A percentile compares a stretch with the other conserved stretches of the same genome.
Conservation (phyloP, 2,797 vertebrate genomes). For the Lepilemur ruficaudatus region DNA sequence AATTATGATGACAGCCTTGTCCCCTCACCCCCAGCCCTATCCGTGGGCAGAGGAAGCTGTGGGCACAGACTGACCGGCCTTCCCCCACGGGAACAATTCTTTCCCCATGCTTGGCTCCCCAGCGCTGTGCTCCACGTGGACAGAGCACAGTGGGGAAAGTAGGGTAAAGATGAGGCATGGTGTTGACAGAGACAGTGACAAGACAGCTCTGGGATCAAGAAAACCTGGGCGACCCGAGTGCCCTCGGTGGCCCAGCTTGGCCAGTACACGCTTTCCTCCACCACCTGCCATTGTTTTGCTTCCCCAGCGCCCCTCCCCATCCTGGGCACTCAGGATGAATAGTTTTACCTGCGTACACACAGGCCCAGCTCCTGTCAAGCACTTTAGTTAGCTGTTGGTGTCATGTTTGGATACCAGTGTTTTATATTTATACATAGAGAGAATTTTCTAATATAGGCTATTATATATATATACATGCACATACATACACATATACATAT, state of each 20-base stretch:
- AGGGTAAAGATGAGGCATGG: background rate
- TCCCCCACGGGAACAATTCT: background rate
- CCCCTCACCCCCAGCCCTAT: background rate
- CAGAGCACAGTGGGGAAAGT: background rate
- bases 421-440: slow-evolving; percentile 80
- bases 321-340: background rate
- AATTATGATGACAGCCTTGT: background rate
- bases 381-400: slow-evolving; percentile 73
- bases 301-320: background rate
- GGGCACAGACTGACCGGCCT: background rate
- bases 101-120: background rate
- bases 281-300: background rate
- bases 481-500: background rate
- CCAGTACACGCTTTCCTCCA: background rate
- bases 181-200: background rate
- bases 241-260: background rate
- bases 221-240: background rate
- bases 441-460: slow-evolving; percentile 79
- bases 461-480: background rate
- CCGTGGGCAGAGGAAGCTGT: background rate
- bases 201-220: background rate
- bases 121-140: background rate
- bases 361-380: slow-evolving; percentile 45
- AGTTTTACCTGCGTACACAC: background rate
- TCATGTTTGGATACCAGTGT: slow-evolving; percentile 77